Conservation (phyloP, 2,113 vertebrate species). For the Azemiops feae region DNA sequence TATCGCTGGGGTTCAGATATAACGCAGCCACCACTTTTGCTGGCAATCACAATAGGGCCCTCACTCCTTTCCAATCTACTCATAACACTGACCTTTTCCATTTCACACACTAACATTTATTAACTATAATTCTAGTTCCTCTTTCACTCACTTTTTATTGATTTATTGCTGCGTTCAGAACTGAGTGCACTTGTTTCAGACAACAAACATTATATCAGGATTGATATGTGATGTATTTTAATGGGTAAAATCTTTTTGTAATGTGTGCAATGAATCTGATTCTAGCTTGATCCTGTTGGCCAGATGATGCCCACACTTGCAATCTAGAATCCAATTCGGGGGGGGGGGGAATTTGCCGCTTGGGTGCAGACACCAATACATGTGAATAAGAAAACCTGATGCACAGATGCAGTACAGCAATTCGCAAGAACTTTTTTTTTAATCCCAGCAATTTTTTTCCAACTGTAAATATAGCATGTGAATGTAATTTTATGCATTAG, state of each 20-base stretch:
- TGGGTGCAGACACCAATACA: slow-evolving; percentile 33
- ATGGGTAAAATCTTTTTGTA: slow-evolving; percentile 40
- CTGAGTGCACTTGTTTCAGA: slow-evolving; percentile 8
- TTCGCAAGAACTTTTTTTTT: slow-evolving; percentile 19
- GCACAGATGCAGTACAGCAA: slow-evolving; percentile 12
- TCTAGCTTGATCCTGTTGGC: slow-evolving; percentile 49
- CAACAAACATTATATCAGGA: slow-evolving; percentile 33
- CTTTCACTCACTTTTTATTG: slow-evolving; percentile 22
- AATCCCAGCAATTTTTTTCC: not conserved
- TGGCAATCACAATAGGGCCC: not conserved
- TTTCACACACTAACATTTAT: not conserved
- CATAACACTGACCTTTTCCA: slow-evolving; percentile 3
- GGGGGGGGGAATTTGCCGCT: slow-evolving; percentile 50
- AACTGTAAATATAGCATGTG: not conserved
- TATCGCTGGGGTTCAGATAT: not conserved
- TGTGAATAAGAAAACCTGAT: slow-evolving; percentile 27
- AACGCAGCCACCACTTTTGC: not conserved
- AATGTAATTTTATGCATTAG: slow-evolving; percentile 2
- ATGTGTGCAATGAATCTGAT: slow-evolving; percentile 43
- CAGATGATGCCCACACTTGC: slow-evolving; percentile 50
- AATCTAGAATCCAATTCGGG: slow-evolving; percentile 38
- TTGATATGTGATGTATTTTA: slow-evolving; percentile 52
- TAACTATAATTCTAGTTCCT: slow-evolving; percentile 7
- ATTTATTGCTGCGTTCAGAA: slow-evolving; percentile 37
- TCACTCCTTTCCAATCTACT: not conserved